Percentiles rank a stretch among this genome's conserved stretches.
phyloP scores from a whole-genome alignment of 2,888 invertebrate species.

The Brachyptera putata region DNA sequence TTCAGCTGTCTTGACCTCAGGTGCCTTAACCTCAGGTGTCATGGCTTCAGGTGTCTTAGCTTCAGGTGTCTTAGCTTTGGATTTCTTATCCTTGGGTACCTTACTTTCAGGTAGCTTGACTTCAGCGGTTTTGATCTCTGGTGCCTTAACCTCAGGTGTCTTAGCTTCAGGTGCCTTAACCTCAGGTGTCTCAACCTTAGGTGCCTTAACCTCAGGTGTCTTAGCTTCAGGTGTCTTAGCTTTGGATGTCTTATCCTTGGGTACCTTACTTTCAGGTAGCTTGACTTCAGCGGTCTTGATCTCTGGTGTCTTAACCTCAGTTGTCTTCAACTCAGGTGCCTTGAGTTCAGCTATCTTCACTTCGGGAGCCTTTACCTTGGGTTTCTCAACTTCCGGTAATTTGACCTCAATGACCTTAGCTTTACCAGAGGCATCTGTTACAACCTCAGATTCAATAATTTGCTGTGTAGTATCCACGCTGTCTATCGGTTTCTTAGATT shows the following conservation, averaged over 20 bases:
- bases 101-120: too few relatives aligned
- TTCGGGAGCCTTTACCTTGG: too few relatives aligned
- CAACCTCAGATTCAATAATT: too few relatives aligned
- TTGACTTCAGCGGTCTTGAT: too few relatives aligned
- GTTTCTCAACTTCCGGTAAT: too few relatives aligned
- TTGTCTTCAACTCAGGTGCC: not conserved
- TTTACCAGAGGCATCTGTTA: too few relatives aligned
- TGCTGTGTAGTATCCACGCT: too few relatives aligned
- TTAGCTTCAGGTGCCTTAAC: too few relatives aligned
- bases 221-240: not conserved
- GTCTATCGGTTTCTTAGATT: too few relatives aligned
- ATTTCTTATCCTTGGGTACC: not conserved
- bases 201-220: not conserved
- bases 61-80: not conserved
- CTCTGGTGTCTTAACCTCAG: not conserved
- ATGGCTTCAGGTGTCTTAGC: not conserved
- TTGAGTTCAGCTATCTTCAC: not conserved
- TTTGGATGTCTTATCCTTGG: not conserved
- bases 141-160: slow-evolving; percentile 31
- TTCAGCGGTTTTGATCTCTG: too few relatives aligned
- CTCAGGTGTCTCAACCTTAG: not conserved
- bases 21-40: not conserved
- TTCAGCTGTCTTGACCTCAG: not conserved
- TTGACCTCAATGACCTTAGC: too few relatives aligned
- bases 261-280: too few relatives aligned